Evolutionary conservation across 2,113 vertebrate genomes (phyloP), one percentile per base, ranked within the genome.

Genomic region (Origma solitaria): DNA sequence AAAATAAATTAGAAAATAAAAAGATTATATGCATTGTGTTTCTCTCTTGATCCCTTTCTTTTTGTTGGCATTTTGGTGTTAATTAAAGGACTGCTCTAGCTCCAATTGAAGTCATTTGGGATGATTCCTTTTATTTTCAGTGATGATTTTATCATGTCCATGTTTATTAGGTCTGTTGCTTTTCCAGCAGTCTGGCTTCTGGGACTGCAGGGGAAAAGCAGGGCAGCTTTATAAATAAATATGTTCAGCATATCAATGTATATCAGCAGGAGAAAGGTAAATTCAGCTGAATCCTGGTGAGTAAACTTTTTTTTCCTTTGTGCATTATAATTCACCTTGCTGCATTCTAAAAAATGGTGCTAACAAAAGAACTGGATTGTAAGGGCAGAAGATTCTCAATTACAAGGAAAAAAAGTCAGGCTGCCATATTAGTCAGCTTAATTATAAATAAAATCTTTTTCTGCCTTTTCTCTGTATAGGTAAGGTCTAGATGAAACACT

Each of bases 121-220:
- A 95, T n/a, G n/a, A 42, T 65, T 92, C 23, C 47, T 91, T 95
- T 92, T 92, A 51, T 96, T 94, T 92, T 83, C 80, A 76, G 69
- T 88, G 82, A 81, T 84, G 88, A 88, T 92, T 94, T 94, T 90
- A 94, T 96, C 93, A 82, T 60, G 68, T 25, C 64, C 15, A 16
- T 73, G 56, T 86, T 81, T 83, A 92, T 95, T 92, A 86, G 56
- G 54, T 60, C 87, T 91, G 58, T 42, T 94, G 71, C 66, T 88
- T 70, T 95, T 79, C 69, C 85, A 88, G 68, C 38, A 91, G 37
- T n/a, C 40, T 86, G 77, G 47, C 61, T 94, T 90, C 72, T 84
- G 73, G 70, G 61, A 86, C 58, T 44, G 4, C 65, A 70, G 33
- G n/a, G 25, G 11, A 80, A 96, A 89, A 56, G 15, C 80, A 64